A percentile compares a stretch with the other conserved stretches of the same genome.
Evolutionary conservation across 2,888 invertebrate species (phyloP).

Genomic region (Pocota personata): DNA sequence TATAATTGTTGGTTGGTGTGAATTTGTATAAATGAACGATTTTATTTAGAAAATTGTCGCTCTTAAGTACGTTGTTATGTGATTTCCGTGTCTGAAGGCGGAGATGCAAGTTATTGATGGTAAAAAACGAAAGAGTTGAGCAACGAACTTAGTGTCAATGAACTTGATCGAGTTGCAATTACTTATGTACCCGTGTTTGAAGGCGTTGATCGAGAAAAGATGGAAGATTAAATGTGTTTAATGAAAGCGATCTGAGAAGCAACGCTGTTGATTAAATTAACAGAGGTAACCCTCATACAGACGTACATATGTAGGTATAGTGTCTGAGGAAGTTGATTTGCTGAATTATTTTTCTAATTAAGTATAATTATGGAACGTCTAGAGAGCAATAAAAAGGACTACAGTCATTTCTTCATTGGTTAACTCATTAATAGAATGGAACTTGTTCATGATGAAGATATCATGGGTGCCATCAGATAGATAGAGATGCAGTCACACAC

Average conservation of each 20-base stretch:
- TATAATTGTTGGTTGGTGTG: conserved; percentile 40
- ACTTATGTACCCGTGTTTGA: neutral
- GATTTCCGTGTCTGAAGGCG: conserved; percentile 50
- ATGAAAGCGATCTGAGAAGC: neutral
- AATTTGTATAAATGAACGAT: conserved; percentile 40
- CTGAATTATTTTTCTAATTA: no score
- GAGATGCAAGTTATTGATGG: neutral
- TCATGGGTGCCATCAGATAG: no score
- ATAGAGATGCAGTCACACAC: no score
- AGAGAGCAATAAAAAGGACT: no score
- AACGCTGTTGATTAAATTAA: neutral
- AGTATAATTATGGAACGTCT: no score
- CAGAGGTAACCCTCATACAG: neutral
- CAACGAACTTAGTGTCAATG: conserved; percentile 26
- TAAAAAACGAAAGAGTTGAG: conserved; percentile 49
- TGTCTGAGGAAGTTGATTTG: neutral
- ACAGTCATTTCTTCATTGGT: no score
- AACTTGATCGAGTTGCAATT: conserved; percentile 14
- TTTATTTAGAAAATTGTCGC: conserved; percentile 56
- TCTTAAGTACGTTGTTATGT: neutral
- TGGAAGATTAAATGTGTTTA: neutral
- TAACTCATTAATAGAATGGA: no score
- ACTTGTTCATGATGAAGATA: no score
- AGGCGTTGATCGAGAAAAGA: neutral
- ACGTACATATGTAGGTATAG: neutral